Evolutionary conservation across 2,113 vertebrate species (phyloP).

Genomic region (Carlito syrichta): DNA sequence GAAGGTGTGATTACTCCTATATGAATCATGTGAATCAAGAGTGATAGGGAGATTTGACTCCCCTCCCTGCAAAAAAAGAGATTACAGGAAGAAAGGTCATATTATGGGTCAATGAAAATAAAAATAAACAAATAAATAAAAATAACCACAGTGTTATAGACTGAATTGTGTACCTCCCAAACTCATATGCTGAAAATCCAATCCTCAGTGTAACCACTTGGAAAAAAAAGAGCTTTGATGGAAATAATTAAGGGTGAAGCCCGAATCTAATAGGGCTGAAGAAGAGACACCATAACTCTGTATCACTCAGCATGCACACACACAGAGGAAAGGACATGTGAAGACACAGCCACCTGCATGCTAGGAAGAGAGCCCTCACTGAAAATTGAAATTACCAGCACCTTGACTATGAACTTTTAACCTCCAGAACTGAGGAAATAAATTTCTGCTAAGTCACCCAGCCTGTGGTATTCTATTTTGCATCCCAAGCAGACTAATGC

Average conservation of each 20-base stretch:
- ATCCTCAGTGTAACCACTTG: neutral
- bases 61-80: neutral
- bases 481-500: neutral
- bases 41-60: neutral
- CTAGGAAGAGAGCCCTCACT: neutral
- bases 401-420: neutral
- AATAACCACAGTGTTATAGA: neutral
- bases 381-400: neutral
- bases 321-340: neutral
- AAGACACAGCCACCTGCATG: neutral
- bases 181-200: neutral
- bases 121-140: neutral
- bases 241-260: neutral
- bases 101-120: neutral
- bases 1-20: neutral
- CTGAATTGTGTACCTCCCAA: neutral
- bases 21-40: neutral
- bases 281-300: neutral
- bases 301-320: neutral
- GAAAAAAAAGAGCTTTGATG: neutral
- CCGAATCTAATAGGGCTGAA: neutral
- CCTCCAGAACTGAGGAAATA: neutral
- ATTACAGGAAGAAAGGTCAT: neutral
- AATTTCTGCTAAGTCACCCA: neutral
- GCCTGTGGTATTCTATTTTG: neutral